Evolutionary conservation across 1,140 invertebrate species (phyloP), one percentile per base, ranked within the genome.

Genomic region (Wiebesia pumilae): DNA sequence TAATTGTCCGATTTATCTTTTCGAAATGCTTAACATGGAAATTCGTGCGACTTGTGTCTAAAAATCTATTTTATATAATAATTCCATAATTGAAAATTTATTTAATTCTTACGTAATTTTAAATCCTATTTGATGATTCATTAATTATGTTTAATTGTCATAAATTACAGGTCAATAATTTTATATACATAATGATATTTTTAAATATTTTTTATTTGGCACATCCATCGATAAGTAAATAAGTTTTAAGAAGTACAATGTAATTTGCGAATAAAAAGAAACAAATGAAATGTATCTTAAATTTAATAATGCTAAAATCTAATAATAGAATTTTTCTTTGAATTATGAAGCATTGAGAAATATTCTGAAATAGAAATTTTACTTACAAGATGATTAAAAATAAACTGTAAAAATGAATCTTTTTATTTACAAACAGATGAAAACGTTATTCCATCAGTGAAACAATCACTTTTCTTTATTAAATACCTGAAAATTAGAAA

Each of bases 271-370:
- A 71, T 71, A 40, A 38, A 71, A 40, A 1, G 19, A 71, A 71
- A 71, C 21, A 38, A 62, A 71, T 71, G 19, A 3, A 71, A 21
- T 38, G 16, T 38, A 40, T 71, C 21, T 71, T 71, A 71, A 33
- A 38, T 38, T 38, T 71, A 71, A 71, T 62, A 62, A 62, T 38
- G 3, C 40, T 38, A 30, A 1, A 38, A 38, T 38, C 33, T 71
- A 71, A 71, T 35, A 75, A 43, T 75, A 75, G 40, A 43, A n/a
- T 75, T 43, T 47, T 75, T 75, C 71, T 43, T 43, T 27, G 71
- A 75, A 75, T 75, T 75, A 75, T 75, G 1, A 43, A 43, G 38
- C 10, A 43, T 75, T 75, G 27, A n/a, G 40, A 75, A 40, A 75
- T 75, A 38, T 75, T 43, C 3, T 43, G 43, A 75, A 75, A 75